Base-by-base conservation (phyloP, 1,140 invertebrate species). In the Latrodectus geometricus region DNA sequence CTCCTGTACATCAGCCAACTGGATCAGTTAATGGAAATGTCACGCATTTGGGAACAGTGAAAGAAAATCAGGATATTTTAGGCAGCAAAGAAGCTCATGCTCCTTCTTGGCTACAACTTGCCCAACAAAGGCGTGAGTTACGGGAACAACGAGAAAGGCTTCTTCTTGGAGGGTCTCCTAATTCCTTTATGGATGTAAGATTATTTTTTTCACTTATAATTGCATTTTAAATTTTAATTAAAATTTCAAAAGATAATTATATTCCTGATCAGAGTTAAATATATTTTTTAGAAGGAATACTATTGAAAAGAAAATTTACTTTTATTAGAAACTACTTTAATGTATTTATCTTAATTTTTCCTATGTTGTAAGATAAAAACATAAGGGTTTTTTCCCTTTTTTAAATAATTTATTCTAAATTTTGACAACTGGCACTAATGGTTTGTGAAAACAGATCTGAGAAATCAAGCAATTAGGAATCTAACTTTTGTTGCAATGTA, bases 111-210 rank as follows among this genome's bases (percentile, higher is more conserved):
- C 76, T 88, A 77, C 89, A 88, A 49, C 61, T 90, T 66, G 95
- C 95, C 56, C 93, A 94, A 89, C 94, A 95, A 89, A 92, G 95
- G 88, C 92, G 94, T 56, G 95, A 95, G 65, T 94, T 95, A 89
- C 95, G 95, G 94, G 95, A 95, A 90, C 92, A 94, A 88, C 92
- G 94, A 86, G 94, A 89, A 52, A 87, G 86, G 56, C 82, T 88
- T 23, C 69, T 86, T 14, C 35, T 88, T 8, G 88, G 88, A 17
- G 69, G 84, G 8, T 81, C 88, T 17, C 70, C 83, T 15, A 81
- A 82, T 73, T 81, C 88, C 15, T 88, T 88, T 49, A 68, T 86
- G 73, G 88, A 88, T 72, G 88, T 88, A 86, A 80, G 87, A 35
- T 35, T 35, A 35, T 70, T 17, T 9, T 83, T 66, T 65, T 23